A percentile compares a stretch with the other conserved stretches of the same genome.
Conservation (phyloP, 2,113 vertebrate species). For the Campylorhamphus procurvoides region DNA sequence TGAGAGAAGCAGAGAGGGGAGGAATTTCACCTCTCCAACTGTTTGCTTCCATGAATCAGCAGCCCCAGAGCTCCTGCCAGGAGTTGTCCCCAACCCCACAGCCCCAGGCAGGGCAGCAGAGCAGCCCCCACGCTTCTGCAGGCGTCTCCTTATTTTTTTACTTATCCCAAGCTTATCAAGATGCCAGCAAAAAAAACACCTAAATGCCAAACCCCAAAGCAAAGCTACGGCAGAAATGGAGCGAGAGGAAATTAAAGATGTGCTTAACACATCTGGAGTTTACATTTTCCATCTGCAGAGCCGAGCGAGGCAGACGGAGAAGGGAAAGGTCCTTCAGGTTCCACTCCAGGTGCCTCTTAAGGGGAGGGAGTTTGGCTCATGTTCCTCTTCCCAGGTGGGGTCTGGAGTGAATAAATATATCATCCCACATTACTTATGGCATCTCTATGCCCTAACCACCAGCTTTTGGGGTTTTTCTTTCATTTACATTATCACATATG, state of each 20-base stretch:
- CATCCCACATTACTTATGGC: neutral
- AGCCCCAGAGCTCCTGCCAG: neutral
- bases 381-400: neutral
- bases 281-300: neutral
- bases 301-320: neutral
- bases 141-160: neutral
- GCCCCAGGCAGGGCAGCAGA: neutral
- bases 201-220: neutral
- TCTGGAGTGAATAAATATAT: neutral
- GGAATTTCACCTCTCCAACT: conserved; percentile 19
- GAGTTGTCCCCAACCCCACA: neutral
- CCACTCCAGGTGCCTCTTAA: neutral
- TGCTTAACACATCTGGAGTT: neutral
- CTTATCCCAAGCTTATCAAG: neutral
- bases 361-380: neutral
- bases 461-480: neutral
- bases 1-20: conserved; percentile 11
- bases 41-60: neutral
- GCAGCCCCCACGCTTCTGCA: neutral
- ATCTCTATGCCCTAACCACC: neutral
- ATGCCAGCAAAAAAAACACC: neutral
- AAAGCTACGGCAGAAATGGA: neutral
- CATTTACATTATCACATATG: neutral
- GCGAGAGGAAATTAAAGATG: neutral
- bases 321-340: neutral